A percentile compares a stretch with the other conserved stretches of the same genome.
phyloP scores from a whole-genome alignment of 2,797 vertebrate species.

The Tauraco hartlaubi region DNA sequence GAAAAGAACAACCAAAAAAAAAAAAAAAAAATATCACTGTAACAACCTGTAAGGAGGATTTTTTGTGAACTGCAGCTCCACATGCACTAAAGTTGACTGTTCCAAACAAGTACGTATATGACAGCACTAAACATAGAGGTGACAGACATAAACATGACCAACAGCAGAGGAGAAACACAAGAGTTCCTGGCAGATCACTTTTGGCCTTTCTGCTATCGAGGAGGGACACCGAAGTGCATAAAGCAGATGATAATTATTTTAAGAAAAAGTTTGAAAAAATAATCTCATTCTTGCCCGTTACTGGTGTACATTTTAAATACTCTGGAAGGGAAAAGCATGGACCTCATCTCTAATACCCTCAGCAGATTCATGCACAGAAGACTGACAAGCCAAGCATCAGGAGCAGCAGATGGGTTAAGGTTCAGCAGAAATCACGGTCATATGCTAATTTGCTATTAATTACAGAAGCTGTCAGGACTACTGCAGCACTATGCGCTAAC shows the following conservation, averaged over 20 bases:
- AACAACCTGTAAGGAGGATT: neutral
- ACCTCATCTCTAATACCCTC: neutral
- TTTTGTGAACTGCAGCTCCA: neutral
- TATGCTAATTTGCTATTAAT: slow-evolving; percentile 70
- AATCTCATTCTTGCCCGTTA: neutral
- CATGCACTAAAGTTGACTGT: fast-evolving
- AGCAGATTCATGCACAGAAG: neutral
- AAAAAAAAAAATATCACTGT: neutral
- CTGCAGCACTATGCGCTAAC: neutral
- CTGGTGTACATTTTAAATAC: neutral
- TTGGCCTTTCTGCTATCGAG: neutral
- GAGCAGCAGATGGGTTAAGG: slow-evolving; percentile 47
- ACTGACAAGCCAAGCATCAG: neutral
- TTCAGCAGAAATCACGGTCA: neutral
- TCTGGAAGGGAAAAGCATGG: neutral
- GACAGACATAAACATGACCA: neutral
- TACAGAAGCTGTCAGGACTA: slow-evolving; percentile 14
- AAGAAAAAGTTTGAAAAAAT: fast-evolving
- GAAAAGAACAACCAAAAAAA: neutral
- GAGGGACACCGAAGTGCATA: neutral
- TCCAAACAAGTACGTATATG: neutral
- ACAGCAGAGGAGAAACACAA: neutral
- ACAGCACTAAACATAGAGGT: neutral
- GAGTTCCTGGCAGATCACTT: neutral
- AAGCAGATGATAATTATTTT: neutral